Evolutionary conservation across 2,888 invertebrate genomes (phyloP), one percentile per base, ranked within the genome.

Genomic region (Nymphalis urticae): DNA sequence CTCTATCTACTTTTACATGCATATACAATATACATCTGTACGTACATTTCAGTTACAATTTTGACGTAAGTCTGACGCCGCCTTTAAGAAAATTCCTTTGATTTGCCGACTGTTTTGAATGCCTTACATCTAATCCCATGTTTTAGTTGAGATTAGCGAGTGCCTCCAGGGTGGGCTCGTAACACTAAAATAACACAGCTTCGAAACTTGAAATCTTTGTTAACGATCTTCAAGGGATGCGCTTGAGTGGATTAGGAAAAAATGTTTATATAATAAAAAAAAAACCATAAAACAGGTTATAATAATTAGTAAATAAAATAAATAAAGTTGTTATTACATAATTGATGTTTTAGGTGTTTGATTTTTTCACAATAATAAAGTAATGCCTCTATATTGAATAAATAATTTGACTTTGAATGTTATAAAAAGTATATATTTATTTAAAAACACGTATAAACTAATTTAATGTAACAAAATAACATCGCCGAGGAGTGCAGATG

Each of bases 101-200:
- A 71, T 65, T 69, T 48, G 72, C 73, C 75, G 73, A 63, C 71
- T 75, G 71, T 76, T 75, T 75, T 73, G 72, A 74, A 65, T 70
- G 54, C 70, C 70, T 62, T 53, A 62, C 54, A 24, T 51, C 60
- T 71, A 75, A 76, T 73, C 72, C 73, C 66, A 56, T 73, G 73
- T 76, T 75, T 74, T 73, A 70, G 68, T 70, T 62, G 63, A 72
- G 75, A 80, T 81, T 79, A 79, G 66, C 54, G 53, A 42, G 42
- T 27, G 53, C 73, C 75, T 75, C 72, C 69, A 72, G 83, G 86
- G 86, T 85, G 86, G 86, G 72, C 85, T 73, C 56, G 48, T 19
- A n/a, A 19, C 58, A 58, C 70, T 66, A 76, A 79, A 75, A 73
- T 74, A 73, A 51, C 70, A 75, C 76, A 68, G 58, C 56, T 64